phyloP scores from a whole-genome alignment of 2,113 vertebrate species.

The Sinocyclocheilus anshuiensis region DNA sequence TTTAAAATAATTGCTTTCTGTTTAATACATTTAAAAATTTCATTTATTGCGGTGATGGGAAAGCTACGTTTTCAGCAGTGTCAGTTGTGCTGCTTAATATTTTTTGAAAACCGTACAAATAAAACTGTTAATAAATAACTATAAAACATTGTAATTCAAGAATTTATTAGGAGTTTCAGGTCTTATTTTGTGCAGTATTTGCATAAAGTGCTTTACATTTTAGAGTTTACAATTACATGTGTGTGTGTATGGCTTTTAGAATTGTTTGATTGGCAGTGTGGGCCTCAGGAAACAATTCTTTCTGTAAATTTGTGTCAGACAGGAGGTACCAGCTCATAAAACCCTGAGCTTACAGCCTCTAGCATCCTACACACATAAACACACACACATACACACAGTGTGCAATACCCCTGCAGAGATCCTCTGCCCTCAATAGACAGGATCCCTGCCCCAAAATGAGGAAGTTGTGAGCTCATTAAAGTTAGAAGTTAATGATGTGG shows the following conservation, averaged over 20 bases:
- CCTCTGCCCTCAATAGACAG: conserved; percentile 47
- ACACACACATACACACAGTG: conserved; percentile 32
- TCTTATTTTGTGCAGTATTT: too few species aligned
- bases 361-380: conserved; percentile 27
- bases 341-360: conserved; percentile 42
- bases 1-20: neutral
- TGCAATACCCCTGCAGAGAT: conserved; percentile 41
- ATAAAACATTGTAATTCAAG: too few species aligned
- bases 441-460: conserved; percentile 41
- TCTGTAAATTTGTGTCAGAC: conserved; percentile 46
- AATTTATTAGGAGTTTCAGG: too few species aligned
- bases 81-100: too few species aligned
- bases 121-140: too few species aligned
- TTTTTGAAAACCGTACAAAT: too few species aligned
- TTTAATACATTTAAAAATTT: neutral
- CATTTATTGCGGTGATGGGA: neutral
- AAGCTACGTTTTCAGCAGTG: neutral
- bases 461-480: conserved; percentile 46
- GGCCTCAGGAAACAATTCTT: conserved; percentile 44
- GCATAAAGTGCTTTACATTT: too few species aligned
- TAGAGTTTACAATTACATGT: neutral
- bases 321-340: conserved; percentile 56
- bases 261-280: conserved; percentile 40
- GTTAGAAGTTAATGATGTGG: conserved; percentile 52
- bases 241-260: neutral